Evolutionary conservation across 2,797 vertebrate species (phyloP).

Genomic region (Sebastes matsubarae): DNA sequence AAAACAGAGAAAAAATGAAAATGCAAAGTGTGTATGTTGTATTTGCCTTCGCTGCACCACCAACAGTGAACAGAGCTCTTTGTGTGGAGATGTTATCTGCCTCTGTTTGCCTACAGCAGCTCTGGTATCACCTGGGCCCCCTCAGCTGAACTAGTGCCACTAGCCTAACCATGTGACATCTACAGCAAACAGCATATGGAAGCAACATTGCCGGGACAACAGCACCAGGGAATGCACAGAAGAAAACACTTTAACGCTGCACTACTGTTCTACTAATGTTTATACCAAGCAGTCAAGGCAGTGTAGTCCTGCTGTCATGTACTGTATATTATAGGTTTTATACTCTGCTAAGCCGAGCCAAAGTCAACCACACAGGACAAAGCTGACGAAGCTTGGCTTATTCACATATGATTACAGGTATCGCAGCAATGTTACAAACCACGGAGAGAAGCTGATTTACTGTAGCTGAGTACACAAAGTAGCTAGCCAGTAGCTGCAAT

Average conservation of each 20-base stretch:
- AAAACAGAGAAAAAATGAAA: not conserved
- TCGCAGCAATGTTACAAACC: not conserved
- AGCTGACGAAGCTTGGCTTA: not conserved
- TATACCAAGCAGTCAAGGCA: not conserved
- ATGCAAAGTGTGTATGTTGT: not conserved
- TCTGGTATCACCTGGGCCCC: slow-evolving; percentile 63
- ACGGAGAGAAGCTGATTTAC: not conserved
- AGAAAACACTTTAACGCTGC: not conserved
- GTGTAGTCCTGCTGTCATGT: not conserved
- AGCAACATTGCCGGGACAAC: slow-evolving; percentile 36
- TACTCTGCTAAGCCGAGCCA: not conserved
- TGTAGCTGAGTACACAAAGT: not conserved
- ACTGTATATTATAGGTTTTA: not conserved
- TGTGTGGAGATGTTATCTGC: slow-evolving; percentile 57
- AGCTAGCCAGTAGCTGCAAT: not conserved
- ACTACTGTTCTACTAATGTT: not conserved
- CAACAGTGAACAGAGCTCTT: slow-evolving; percentile 9
- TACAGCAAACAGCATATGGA: slow-evolving; percentile 71
- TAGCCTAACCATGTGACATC: slow-evolving; percentile 62
- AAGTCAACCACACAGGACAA: not conserved
- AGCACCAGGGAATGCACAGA: slow-evolving; percentile 21
- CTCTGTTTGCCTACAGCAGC: slow-evolving; percentile 64
- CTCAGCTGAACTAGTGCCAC: slow-evolving; percentile 43
- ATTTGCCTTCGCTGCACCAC: slow-evolving; percentile 29
- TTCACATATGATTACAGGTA: not conserved